Evolutionary conservation across 2,797 vertebrate species (phyloP).

Genomic region (Nyctalus aviator): DNA sequence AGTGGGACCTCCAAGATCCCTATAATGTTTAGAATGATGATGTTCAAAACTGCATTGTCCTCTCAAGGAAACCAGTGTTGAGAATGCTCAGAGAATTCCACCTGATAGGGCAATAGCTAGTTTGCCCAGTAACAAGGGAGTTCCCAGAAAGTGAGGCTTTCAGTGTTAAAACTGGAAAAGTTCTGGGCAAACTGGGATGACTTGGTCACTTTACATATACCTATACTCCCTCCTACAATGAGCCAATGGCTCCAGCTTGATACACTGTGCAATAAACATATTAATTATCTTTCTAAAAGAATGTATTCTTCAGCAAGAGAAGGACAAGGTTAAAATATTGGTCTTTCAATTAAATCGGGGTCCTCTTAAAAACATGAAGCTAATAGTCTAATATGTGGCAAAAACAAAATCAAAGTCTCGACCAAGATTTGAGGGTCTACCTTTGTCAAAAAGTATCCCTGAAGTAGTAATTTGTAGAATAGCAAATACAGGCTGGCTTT

Average conservation of each 20-base stretch:
- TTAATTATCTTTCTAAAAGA: neutral
- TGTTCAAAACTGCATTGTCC: neutral
- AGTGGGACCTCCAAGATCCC: neutral
- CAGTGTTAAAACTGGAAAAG: neutral
- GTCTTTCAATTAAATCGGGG: conserved; percentile 1
- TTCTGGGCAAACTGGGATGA: neutral
- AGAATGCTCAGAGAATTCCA: neutral
- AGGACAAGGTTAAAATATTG: neutral
- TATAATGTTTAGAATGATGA: neutral
- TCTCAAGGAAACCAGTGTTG: neutral
- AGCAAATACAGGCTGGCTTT: neutral
- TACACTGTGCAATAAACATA: neutral
- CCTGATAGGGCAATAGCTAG: neutral
- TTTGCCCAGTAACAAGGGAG: neutral
- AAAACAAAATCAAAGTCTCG: conserved; percentile 36
- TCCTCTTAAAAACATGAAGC: neutral
- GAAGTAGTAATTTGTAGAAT: neutral
- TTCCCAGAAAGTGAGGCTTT: neutral
- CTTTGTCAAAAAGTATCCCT: neutral
- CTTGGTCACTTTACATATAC: neutral
- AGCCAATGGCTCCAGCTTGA: neutral
- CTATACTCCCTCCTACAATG: neutral
- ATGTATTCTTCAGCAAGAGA: neutral
- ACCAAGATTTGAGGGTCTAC: neutral
- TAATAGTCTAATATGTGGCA: neutral